These are phyloP conservation scores for Pelusios castaneus DNA, from an alignment of 2,113 vertebrate species.

Conservation along the genomic window DNA sequence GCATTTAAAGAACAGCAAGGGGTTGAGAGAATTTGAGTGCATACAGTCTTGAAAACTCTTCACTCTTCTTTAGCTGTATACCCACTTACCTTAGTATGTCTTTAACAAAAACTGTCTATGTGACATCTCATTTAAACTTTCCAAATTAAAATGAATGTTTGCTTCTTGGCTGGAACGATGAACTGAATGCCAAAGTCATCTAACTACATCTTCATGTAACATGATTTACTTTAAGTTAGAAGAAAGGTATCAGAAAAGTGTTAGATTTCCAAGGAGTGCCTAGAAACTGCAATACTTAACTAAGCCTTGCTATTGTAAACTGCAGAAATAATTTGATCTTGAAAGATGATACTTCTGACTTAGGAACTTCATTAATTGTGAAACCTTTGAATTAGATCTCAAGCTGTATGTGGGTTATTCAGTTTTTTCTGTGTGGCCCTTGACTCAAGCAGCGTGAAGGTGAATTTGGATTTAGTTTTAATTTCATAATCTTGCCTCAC, in stretches of 20 bases:
- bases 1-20: not conserved
- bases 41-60: not conserved
- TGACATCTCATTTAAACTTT: not conserved
- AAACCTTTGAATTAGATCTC: not conserved
- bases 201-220: not conserved
- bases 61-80: not conserved
- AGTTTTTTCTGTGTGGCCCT: not conserved
- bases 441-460: not conserved
- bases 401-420: not conserved
- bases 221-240: not conserved
- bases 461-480: not conserved
- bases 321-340: not conserved
- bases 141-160: not conserved
- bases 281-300: not conserved
- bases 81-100: not conserved
- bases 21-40: not conserved
- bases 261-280: not conserved
- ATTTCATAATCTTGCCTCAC: not conserved
- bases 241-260: not conserved
- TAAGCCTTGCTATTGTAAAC: not conserved
- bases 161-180: not conserved
- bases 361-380: not conserved
- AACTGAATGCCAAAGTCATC: not conserved
- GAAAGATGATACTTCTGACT: not conserved
- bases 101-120: not conserved